These are phyloP conservation scores for Dallia pectoralis DNA, from an alignment of 2,797 vertebrate species.

Conservation along the genomic window DNA sequence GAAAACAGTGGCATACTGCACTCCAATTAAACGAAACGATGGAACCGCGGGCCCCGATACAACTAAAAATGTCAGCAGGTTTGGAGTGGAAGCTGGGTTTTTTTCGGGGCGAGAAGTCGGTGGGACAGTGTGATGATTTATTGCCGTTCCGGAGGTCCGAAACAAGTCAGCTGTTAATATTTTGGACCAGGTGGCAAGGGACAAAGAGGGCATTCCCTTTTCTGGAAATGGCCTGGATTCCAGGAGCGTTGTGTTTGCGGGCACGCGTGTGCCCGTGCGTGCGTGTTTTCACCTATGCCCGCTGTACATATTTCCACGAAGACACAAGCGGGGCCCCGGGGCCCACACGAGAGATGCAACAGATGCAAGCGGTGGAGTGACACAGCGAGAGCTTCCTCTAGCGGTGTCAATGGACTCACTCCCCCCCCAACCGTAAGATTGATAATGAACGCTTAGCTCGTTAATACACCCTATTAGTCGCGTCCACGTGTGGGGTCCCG, in stretches of 20 bases:
- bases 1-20: neutral
- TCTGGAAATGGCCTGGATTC: constrained; percentile 55
- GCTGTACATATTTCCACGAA: constrained; percentile 66
- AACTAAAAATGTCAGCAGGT: constrained; percentile 48
- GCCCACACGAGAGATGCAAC: constrained; percentile 51
- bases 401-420: constrained; percentile 72
- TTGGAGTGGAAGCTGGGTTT: constrained; percentile 34
- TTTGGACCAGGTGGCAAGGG: constrained; percentile 77
- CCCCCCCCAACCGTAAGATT: constrained; percentile 75
- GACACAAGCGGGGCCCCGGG: constrained; percentile 60
- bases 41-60: constrained; percentile 44
- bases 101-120: constrained; percentile 23
- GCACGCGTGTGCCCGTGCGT: constrained; percentile 25
- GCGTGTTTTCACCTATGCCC: constrained; percentile 35
- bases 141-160: constrained; percentile 64
- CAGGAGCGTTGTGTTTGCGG: constrained; percentile 25
- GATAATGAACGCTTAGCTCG: constrained; percentile 83
- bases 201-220: constrained; percentile 69
- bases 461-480: constrained; percentile 83
- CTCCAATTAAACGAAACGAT: constrained; percentile 30
- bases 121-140: constrained; percentile 67
- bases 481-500: constrained; percentile 77
- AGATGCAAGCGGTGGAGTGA: constrained; percentile 44
- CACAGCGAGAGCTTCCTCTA: constrained; percentile 61
- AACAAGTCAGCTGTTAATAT: constrained; percentile 77